These are phyloP conservation scores for Oxystoma pomonae DNA, from an alignment of 2,888 invertebrate species.

Conservation along the genomic window DNA sequence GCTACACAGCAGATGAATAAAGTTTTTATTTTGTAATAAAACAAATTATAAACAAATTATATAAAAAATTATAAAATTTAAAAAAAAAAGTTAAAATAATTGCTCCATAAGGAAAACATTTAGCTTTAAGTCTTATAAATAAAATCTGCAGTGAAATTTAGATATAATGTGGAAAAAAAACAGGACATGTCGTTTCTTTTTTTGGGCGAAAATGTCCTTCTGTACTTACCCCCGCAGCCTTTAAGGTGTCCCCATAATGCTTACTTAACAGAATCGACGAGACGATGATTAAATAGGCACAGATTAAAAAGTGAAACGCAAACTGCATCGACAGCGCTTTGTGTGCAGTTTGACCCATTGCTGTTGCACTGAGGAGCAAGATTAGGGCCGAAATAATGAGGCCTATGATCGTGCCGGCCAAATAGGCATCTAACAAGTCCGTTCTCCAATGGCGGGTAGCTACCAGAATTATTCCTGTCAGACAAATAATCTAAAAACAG, in stretches of 20 bases:
- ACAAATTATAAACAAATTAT: no score
- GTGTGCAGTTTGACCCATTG: slow-evolving; percentile 15
- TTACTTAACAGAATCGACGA: slow-evolving; percentile 12
- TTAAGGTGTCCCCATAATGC: not conserved
- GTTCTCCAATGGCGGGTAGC: not conserved
- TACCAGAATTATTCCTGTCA: slow-evolving; percentile 17
- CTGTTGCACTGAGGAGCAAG: slow-evolving; percentile 13
- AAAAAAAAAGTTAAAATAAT: no score
- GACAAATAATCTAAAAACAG: slow-evolving; percentile 16
- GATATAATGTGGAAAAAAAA: no score
- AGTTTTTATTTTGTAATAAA: no score
- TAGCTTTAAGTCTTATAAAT: no score
- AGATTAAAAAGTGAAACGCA: slow-evolving; percentile 5
- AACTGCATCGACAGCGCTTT: slow-evolving; percentile 14
- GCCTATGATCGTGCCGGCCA: slow-evolving; percentile 18
- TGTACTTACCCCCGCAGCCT: slow-evolving; percentile 19
- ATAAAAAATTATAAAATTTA: no score
- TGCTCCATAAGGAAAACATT: no score
- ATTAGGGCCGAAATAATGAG: slow-evolving; percentile 18
- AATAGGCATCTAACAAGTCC: slow-evolving; percentile 13
- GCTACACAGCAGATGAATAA: no score
- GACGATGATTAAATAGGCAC: slow-evolving; percentile 15
- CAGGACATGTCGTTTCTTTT: no score
- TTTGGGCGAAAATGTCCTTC: no score
- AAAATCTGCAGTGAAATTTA: no score